A percentile compares a stretch with the other conserved stretches of the same genome.
phyloP scores from a whole-genome alignment of 2,113 vertebrate species.

The Pseudorectes ferrugineus region DNA sequence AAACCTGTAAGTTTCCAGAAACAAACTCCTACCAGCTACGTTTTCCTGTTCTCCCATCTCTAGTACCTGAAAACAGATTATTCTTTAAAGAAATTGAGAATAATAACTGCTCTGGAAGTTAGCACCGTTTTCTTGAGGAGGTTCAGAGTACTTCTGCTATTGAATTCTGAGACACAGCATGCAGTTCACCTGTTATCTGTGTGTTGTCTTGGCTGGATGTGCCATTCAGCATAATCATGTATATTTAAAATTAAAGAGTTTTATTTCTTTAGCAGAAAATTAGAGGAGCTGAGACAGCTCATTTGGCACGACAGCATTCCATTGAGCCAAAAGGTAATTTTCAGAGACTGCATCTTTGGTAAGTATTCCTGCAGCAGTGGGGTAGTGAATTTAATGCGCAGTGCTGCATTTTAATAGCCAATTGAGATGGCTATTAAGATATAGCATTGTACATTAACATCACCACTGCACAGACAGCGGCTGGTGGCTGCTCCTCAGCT shows the following conservation, averaged over 20 bases:
- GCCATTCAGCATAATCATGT: background rate
- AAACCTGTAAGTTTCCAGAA: background rate
- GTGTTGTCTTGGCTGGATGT: background rate
- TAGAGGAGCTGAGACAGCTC: background rate
- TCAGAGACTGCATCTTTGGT: slow-evolving; percentile 1
- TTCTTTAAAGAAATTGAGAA: background rate
- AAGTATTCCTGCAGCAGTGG: background rate
- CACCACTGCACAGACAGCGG: background rate
- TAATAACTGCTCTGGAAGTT: background rate
- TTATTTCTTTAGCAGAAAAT: slow-evolving; percentile 24
- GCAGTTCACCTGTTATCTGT: background rate
- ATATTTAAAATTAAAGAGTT: slow-evolving; percentile 12
- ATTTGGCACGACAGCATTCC: background rate
- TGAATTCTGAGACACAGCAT: background rate
- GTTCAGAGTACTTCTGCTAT: background rate
- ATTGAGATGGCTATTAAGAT: slow-evolving; percentile 43
- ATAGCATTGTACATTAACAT: slow-evolving; percentile 21
- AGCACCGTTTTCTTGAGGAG: background rate
- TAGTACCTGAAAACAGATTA: background rate
- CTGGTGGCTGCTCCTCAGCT: background rate
- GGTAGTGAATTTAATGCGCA: slow-evolving; percentile 30
- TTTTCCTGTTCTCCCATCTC: background rate
- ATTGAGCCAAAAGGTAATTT: slow-evolving; percentile 19
- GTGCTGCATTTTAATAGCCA: slow-evolving; percentile 47
- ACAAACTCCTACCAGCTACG: background rate